Percentiles rank a stretch among this genome's conserved stretches.
Evolutionary conservation across 2,113 vertebrate genomes (phyloP).

Genomic region (Gila orcuttii): DNA sequence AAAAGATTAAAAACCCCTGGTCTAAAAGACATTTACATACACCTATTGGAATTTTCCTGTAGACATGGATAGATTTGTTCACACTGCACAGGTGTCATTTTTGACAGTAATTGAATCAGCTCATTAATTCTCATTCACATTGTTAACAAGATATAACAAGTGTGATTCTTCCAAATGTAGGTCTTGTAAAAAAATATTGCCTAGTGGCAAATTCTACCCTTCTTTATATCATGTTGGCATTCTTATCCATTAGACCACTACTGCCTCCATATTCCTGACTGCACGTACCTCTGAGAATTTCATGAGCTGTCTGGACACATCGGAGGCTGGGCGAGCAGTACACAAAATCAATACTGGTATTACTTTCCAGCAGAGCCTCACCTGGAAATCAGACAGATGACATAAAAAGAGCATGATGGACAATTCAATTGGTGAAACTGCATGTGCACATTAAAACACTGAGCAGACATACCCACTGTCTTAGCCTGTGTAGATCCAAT

Average conservation of each 20-base stretch:
- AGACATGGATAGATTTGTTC: not conserved
- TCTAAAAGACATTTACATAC: not conserved
- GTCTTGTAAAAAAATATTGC: no score
- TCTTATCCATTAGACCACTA: not conserved
- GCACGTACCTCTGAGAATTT: slow-evolving; percentile 89
- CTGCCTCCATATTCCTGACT: not conserved
- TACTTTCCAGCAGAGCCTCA: slow-evolving; percentile 91
- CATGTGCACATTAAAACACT: not conserved
- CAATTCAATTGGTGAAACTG: not conserved
- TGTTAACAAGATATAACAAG: no score
- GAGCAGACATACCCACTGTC: slow-evolving; percentile 76
- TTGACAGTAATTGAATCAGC: no score
- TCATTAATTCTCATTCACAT: no score
- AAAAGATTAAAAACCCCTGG: not conserved
- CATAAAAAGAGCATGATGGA: slow-evolving; percentile 22
- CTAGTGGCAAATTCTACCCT: no score
- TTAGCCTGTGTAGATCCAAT: slow-evolving; percentile 93
- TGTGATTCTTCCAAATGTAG: no score
- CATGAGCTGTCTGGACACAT: slow-evolving; percentile 94
- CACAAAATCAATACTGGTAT: slow-evolving; percentile 85
- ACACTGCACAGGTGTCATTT: no score
- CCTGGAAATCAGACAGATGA: slow-evolving; percentile 73
- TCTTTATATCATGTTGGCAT: no score
- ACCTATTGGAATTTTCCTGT: not conserved
- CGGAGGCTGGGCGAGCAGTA: slow-evolving; percentile 96